phyloP scores from a whole-genome alignment of 2,888 invertebrate species.

The Phlogophora meticulosa region DNA sequence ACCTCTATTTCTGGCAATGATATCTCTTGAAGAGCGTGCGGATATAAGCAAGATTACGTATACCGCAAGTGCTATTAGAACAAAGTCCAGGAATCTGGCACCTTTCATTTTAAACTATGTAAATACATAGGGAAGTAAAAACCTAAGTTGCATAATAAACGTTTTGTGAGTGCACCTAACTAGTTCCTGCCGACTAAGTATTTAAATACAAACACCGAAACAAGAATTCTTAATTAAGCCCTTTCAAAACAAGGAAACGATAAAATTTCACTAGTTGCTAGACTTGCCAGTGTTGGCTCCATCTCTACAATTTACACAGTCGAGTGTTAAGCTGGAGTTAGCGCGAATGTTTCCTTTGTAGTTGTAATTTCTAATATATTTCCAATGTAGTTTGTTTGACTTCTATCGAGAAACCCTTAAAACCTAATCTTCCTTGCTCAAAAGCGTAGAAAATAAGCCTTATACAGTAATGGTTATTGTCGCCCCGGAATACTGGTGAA shows the following conservation, averaged over 20 bases:
- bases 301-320: conserved; percentile 33
- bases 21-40: background rate
- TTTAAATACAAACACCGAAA: conserved; percentile 47
- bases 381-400: conserved; percentile 24
- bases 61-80: no score
- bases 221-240: conserved; percentile 61
- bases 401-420: conserved; percentile 22
- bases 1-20: background rate
- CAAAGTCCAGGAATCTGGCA: background rate
- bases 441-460: background rate
- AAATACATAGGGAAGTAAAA: background rate
- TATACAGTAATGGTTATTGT: background rate
- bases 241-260: conserved; percentile 64
- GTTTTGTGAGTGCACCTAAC: conserved; percentile 9
- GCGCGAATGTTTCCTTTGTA: conserved; percentile 48
- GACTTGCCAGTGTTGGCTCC: conserved; percentile 31
- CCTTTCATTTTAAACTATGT: conserved; percentile 4
- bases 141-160: conserved; percentile 14
- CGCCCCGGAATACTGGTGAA: no score
- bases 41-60: background rate
- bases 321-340: conserved; percentile 28
- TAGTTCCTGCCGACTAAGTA: conserved; percentile 29
- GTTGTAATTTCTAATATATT: conserved; percentile 37
- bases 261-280: conserved; percentile 50
- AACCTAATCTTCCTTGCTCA: conserved; percentile 8